Conservation (phyloP, 1,140 invertebrate species). For the Bombus ignitus region DNA sequence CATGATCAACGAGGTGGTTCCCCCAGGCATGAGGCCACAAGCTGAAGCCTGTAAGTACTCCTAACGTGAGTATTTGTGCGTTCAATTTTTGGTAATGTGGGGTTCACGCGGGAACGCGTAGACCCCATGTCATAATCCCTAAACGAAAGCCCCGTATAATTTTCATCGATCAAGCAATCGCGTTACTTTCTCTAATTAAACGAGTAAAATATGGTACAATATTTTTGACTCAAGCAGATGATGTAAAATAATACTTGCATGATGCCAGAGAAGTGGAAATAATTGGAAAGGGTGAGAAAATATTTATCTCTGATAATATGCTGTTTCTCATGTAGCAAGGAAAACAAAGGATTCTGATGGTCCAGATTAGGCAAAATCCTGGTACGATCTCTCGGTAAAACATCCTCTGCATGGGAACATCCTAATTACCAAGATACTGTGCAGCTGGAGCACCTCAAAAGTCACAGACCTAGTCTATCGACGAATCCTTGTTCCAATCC, state of each 20-base stretch:
- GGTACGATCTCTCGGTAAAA: no score
- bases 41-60: conserved; percentile 82
- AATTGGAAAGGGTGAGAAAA: no score
- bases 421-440: background rate
- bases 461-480: background rate
- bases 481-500: background rate
- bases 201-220: no score
- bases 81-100: conserved; percentile 83
- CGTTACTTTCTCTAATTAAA: background rate
- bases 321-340: no score
- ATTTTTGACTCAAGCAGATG: no score
- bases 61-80: conserved; percentile 79
- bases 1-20: conserved; percentile 84
- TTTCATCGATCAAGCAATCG: background rate
- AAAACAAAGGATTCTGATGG: no score
- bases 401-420: background rate
- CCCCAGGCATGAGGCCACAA: conserved; percentile 77
- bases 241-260: no score
- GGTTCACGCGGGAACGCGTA: conserved; percentile 52
- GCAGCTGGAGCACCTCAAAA: background rate
- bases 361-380: no score
- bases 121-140: conserved; percentile 29
- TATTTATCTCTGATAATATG: no score
- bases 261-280: no score
- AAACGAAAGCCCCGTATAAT: background rate